Conservation (phyloP, 1,140 invertebrate species). For the Pachypsylla venusta region DNA sequence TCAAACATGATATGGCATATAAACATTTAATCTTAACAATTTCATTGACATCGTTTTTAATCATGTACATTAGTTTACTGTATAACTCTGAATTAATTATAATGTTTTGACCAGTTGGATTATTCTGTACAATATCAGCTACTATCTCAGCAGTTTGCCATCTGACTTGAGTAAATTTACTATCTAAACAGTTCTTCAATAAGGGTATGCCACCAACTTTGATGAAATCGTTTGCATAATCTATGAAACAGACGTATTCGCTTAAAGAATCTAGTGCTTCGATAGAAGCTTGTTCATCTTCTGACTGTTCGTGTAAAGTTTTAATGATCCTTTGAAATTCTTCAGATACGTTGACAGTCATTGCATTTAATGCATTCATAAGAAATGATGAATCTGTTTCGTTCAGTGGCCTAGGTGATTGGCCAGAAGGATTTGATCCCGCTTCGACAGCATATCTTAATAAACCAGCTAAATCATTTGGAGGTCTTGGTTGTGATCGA, state of each 20-base stretch:
- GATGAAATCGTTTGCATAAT: slow-evolving; percentile 18
- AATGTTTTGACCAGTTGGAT: slow-evolving; percentile 14
- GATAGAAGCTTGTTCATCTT: slow-evolving; percentile 4
- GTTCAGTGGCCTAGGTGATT: neutral
- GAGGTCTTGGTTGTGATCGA: slow-evolving; percentile 13
- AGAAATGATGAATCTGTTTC: neutral
- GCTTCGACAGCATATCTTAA: slow-evolving; percentile 18
- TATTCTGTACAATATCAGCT: slow-evolving; percentile 17
- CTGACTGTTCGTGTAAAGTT: neutral
- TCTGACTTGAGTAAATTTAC: slow-evolving; percentile 8
- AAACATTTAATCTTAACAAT: slow-evolving; percentile 15
- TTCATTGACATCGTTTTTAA: slow-evolving; percentile 10
- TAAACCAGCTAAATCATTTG: slow-evolving; percentile 17
- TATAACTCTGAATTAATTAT: slow-evolving; percentile 12
- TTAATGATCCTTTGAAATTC: slow-evolving; percentile 12
- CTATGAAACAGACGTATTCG: slow-evolving; percentile 18
- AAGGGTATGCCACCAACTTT: slow-evolving; percentile 17
- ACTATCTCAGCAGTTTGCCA: slow-evolving; percentile 17
- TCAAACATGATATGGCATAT: slow-evolving; percentile 18
- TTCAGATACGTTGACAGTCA: slow-evolving; percentile 15
- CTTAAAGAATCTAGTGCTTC: slow-evolving; percentile 15
- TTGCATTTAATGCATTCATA: slow-evolving; percentile 12
- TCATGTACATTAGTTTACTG: neutral
- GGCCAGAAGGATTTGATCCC: neutral
- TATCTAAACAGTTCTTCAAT: slow-evolving; percentile 10